A percentile compares a stretch with the other conserved stretches of the same genome.
Conservation (phyloP, 2,113 vertebrate genomes). For the Muscicapa adusta region DNA sequence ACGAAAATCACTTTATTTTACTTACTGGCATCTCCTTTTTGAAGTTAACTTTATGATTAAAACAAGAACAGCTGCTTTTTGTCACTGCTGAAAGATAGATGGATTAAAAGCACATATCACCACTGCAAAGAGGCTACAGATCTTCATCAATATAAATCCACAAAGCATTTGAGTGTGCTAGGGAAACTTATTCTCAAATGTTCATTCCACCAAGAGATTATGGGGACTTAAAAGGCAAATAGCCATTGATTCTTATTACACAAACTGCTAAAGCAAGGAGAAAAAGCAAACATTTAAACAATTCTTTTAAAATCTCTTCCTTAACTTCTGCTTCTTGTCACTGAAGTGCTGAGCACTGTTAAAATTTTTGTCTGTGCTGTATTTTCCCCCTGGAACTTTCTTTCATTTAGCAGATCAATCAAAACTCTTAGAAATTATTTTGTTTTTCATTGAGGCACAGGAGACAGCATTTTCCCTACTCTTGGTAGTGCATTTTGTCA, state of each 20-base stretch:
- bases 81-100: slow-evolving; percentile 31
- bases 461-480: background rate
- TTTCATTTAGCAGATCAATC: background rate
- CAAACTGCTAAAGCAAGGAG: slow-evolving; percentile 1
- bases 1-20: slow-evolving; percentile 28
- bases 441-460: background rate
- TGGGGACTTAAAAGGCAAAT: slow-evolving; percentile 23
- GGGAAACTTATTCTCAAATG: background rate
- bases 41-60: slow-evolving; percentile 54
- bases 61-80: background rate
- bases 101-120: slow-evolving; percentile 14
- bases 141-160: slow-evolving; percentile 38
- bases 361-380: background rate
- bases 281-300: slow-evolving; percentile 10
- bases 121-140: background rate
- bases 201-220: slow-evolving; percentile 13
- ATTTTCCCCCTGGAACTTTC: background rate
- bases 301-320: background rate
- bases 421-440: background rate
- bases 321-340: background rate
- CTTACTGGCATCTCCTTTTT: slow-evolving; percentile 15
- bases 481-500: background rate
- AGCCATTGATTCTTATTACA: slow-evolving; percentile 27
- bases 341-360: background rate
- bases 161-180: background rate